A percentile compares a stretch with the other conserved stretches of the same genome.
Evolutionary conservation across 30 jellyfish, hydroid and myxozoan genomes (phyloP).

Genomic region (Aurelia aurita): DNA sequence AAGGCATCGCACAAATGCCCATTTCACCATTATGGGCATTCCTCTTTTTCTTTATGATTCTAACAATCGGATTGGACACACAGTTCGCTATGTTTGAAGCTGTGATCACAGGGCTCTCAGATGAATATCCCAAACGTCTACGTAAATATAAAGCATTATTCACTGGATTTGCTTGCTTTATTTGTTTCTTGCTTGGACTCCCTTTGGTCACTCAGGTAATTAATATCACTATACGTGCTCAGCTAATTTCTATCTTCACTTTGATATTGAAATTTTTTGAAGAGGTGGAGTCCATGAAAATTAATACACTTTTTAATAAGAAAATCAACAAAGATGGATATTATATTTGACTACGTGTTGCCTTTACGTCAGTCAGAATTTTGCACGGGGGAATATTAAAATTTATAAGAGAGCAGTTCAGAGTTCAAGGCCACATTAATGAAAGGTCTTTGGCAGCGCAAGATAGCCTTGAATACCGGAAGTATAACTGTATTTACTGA

Average conservation of each 20-base stretch:
- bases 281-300: neutral
- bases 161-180: slow-evolving; percentile 74
- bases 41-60: slow-evolving; percentile 91
- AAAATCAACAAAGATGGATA: neutral
- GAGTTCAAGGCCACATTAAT: too few species aligned
- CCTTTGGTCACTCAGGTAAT: slow-evolving; percentile 96
- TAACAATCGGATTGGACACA: slow-evolving; percentile 94
- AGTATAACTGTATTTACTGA: too few species aligned
- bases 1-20: slow-evolving; percentile 98
- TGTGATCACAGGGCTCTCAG: slow-evolving; percentile 93
- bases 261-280: neutral
- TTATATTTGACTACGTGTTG: too few species aligned
- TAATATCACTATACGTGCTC: neutral
- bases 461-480: too few species aligned
- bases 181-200: slow-evolving; percentile 88
- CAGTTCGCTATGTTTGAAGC: slow-evolving; percentile 99
- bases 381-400: neutral
- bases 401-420: too few species aligned
- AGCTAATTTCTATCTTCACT: neutral
- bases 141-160: slow-evolving; percentile 71
- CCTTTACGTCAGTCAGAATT: neutral
- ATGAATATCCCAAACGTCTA: slow-evolving; percentile 81
- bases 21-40: slow-evolving; percentile 94
- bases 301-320: neutral
- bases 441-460: too few species aligned